Percentiles rank a stretch among this genome's conserved stretches.
Conservation (phyloP, 2,888 invertebrate species). For the Villa cingulata region DNA sequence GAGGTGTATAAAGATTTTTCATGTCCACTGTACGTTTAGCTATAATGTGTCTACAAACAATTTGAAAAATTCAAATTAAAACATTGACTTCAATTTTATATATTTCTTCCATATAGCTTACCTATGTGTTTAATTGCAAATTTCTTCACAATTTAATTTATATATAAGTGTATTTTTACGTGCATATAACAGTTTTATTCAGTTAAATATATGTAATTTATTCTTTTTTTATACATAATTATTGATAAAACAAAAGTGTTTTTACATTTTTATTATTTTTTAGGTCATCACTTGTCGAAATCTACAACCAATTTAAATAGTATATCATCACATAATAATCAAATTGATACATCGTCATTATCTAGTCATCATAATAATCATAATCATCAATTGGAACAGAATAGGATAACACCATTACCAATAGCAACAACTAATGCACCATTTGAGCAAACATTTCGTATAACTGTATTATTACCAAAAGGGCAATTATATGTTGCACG, state of each 20-base stretch:
- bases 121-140: too few species aligned
- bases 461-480: slow-evolving; percentile 57
- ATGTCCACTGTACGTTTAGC: too few species aligned
- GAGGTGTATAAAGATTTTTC: too few species aligned
- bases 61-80: too few species aligned
- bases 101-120: too few species aligned
- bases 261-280: slow-evolving; percentile 2
- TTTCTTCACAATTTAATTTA: too few species aligned
- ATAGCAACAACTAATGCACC: slow-evolving; percentile 34
- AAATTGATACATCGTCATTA: slow-evolving; percentile 10
- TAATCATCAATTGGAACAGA: slow-evolving; percentile 29
- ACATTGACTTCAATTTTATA: too few species aligned
- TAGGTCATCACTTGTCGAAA: slow-evolving; percentile 13
- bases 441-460: slow-evolving; percentile 36
- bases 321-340: neutral
- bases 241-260: neutral
- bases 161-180: too few species aligned
- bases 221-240: neutral
- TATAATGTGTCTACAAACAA: too few species aligned
- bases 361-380: slow-evolving; percentile 25
- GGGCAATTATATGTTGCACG: slow-evolving; percentile 67
- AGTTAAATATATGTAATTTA: neutral
- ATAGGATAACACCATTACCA: slow-evolving; percentile 33
- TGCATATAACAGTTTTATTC: too few species aligned
- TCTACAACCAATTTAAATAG: slow-evolving; percentile 14